phyloP scores from a whole-genome alignment of 2,888 invertebrate genomes.

The Heliconius aoede region DNA sequence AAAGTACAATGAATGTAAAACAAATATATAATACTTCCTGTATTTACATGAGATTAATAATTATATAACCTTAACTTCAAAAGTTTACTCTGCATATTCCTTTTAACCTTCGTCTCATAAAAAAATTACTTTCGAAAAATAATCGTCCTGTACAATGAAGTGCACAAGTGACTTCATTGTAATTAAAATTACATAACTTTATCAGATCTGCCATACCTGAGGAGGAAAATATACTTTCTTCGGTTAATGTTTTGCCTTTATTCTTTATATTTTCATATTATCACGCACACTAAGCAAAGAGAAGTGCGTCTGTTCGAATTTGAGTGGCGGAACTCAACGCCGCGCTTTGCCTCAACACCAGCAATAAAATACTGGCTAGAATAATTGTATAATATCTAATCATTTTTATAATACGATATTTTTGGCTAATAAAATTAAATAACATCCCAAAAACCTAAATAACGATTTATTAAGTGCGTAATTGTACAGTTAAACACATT shows the following conservation, averaged over 20 bases:
- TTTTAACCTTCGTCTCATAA: not conserved
- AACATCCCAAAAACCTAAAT: too few relatives aligned
- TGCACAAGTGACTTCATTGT: not conserved
- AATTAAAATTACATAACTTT: not conserved
- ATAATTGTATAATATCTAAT: too few relatives aligned
- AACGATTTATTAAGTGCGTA: too few relatives aligned
- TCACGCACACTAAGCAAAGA: not conserved
- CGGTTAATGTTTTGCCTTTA: too few relatives aligned
- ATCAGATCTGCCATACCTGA: not conserved
- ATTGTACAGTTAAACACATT: too few relatives aligned
- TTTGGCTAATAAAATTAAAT: too few relatives aligned
- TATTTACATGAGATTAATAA: not conserved
- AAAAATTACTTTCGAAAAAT: constrained; percentile 9
- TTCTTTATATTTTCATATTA: not conserved
- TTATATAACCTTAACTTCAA: constrained; percentile 8
- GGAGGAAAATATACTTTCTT: not conserved
- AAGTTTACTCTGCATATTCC: not conserved
- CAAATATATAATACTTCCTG: not conserved
- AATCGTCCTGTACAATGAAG: not conserved
- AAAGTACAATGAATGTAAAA: not conserved
- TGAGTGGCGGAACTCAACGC: not conserved
- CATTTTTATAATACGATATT: too few relatives aligned
- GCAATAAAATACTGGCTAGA: too few relatives aligned
- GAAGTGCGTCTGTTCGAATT: not conserved
- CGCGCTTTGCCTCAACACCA: not conserved